These are phyloP conservation scores for Erpobdella octoculata DNA, from an alignment of 2,888 invertebrate genomes.

Conservation along the genomic window DNA sequence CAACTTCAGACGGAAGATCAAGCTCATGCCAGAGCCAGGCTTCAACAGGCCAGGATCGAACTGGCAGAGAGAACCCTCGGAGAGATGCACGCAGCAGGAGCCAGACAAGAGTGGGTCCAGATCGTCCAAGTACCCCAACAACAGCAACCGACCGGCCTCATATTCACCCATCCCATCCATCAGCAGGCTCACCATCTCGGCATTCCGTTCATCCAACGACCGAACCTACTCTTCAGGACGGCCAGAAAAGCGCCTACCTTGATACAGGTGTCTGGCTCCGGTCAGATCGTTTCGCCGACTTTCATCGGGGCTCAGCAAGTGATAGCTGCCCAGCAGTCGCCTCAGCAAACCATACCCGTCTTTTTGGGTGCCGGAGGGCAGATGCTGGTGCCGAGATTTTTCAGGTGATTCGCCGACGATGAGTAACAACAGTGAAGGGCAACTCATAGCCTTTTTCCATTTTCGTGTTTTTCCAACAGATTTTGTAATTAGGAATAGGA, in stretches of 20 bases:
- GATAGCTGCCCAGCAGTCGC: background rate
- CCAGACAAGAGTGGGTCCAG: conserved; percentile 24
- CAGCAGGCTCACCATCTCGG: background rate
- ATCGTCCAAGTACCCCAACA: conserved; percentile 23
- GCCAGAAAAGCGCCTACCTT: background rate
- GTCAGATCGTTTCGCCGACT: background rate
- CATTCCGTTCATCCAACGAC: background rate
- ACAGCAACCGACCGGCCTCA: conserved; percentile 2
- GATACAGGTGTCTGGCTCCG: background rate
- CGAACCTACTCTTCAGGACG: background rate
- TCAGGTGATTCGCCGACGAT: background rate
- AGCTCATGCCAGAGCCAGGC: background rate
- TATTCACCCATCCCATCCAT: background rate
- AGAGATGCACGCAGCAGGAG: background rate
- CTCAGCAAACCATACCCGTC: background rate
- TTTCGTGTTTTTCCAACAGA: too few species aligned
- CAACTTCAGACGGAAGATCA: background rate
- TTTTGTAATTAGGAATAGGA: too few species aligned
- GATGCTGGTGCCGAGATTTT: conserved; percentile 14
- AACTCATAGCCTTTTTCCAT: too few species aligned
- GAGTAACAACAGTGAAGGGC: background rate
- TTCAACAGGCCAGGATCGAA: background rate
- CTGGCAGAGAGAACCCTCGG: background rate
- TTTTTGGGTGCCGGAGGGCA: conserved; percentile 1
- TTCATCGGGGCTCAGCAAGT: background rate